phyloP scores from a whole-genome alignment of 2,888 invertebrate species.

The Atethmia centrago region DNA sequence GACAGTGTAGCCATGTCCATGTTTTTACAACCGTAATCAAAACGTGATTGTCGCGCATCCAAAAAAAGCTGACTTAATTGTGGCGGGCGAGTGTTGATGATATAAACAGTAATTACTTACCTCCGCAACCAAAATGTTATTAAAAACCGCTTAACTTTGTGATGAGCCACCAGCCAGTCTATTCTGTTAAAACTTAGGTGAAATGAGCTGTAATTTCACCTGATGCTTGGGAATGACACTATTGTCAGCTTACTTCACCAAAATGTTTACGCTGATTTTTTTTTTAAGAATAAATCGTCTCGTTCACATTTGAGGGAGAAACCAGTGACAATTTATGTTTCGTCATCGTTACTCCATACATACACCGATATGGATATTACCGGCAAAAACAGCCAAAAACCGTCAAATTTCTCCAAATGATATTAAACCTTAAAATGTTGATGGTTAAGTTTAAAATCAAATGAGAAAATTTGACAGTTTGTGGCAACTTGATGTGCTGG shows the following conservation, averaged over 20 bases:
- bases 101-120: slow-evolving; percentile 88
- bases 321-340: slow-evolving; percentile 66
- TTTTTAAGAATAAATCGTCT: not conserved
- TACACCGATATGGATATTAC: slow-evolving; percentile 43
- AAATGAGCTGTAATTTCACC: not conserved
- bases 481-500: too few species aligned
- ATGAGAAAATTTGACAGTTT: too few species aligned
- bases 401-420: too few species aligned
- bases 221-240: not conserved
- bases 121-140: slow-evolving; percentile 86
- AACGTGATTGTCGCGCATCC: slow-evolving; percentile 88
- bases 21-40: slow-evolving; percentile 86
- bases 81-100: slow-evolving; percentile 87
- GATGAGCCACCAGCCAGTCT: slow-evolving; percentile 55
- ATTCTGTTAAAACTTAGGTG: not conserved
- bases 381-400: too few species aligned
- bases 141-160: slow-evolving; percentile 88
- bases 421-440: too few species aligned
- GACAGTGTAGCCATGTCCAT: slow-evolving; percentile 79
- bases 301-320: slow-evolving; percentile 60
- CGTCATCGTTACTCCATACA: slow-evolving; percentile 33
- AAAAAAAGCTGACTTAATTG: slow-evolving; percentile 87
- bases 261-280: not conserved
- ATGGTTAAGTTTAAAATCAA: too few species aligned
- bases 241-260: not conserved